Base-by-base conservation (phyloP, 1,140 invertebrate genomes). In the Achroia grisella region DNA sequence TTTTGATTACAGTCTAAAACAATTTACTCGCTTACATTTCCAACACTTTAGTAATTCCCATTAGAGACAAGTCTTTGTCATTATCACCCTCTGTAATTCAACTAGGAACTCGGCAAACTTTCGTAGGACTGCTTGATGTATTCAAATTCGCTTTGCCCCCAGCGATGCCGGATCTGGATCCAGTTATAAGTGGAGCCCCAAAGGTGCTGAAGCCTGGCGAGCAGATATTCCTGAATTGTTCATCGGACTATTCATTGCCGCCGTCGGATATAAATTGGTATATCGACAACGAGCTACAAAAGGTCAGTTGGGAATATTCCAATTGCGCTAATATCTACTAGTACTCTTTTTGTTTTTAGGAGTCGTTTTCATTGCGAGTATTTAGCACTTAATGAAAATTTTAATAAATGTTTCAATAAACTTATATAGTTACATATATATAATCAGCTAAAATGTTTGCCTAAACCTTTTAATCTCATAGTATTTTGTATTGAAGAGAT, bases 221-320 rank as follows among this genome's bases (percentile, higher is more conserved):
- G 48, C 84, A 84, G 44, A 74, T 90, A 34, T 81, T 84, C 36
- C 88, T 88, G 34, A 90, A 89, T 62, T 90, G 89, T 71, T 81
- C 88, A 29, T 89, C 89, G 12, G 87, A 87, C 60, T 88, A 82
- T 55, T 89, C 89, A 10, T 86, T 89, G 56, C 87, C 89, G 23
- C 86, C 89, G 8, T 87, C 89, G 6, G 87, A 87, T 37, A 85
- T 91, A 42, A 86, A 87, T 43, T 91, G 89, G 90, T 90, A 88
- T 62, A 89, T 91, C 56, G 90, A 91, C 63, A 87, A 87, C 48
- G 86, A 88, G 41, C 39, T 77, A 37, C 74, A 78, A 56, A 87
- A 87, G 87, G 88, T 89, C 32, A 28, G 44, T 44, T 23, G 17
- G 17, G 17, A 23, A 23, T 23, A 23, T 6, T 23, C 17, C 2